These are phyloP conservation scores for Mastacembelus armatus DNA, from an alignment of 2,797 vertebrate genomes.

Conservation along the genomic window DNA sequence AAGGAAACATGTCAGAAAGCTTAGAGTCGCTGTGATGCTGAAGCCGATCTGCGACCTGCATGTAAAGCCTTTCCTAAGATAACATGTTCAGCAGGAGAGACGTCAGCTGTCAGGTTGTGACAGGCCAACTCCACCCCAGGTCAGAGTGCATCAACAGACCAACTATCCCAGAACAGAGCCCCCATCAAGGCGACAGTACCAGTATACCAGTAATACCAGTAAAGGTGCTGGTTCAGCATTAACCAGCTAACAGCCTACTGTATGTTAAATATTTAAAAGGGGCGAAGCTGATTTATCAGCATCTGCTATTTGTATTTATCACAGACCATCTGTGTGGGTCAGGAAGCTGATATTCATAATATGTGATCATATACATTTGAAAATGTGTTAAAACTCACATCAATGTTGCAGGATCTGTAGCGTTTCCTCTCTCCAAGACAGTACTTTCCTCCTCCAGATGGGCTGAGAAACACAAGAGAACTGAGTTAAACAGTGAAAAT, in stretches of 20 bases:
- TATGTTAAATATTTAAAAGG: too few relatives aligned
- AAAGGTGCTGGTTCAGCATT: too few relatives aligned
- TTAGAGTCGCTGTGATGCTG: slow-evolving; percentile 22
- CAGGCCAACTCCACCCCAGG: slow-evolving; percentile 19
- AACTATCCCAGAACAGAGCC: slow-evolving; percentile 8
- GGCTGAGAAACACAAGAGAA: slow-evolving; percentile 85
- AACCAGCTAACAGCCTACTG: too few relatives aligned
- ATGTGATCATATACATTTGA: too few relatives aligned
- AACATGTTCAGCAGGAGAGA: slow-evolving; percentile 31
- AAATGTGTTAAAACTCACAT: slow-evolving; percentile 97
- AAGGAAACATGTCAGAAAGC: slow-evolving; percentile 47
- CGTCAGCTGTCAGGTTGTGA: slow-evolving; percentile 6
- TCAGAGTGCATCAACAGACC: slow-evolving; percentile 19
- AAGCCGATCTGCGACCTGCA: slow-evolving; percentile 19
- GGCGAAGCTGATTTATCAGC: too few relatives aligned
- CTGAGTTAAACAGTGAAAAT: background rate
- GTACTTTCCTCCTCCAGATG: slow-evolving; percentile 97
- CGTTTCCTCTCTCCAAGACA: slow-evolving; percentile 98
- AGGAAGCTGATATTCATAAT: too few relatives aligned
- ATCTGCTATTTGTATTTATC: too few relatives aligned
- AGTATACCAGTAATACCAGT: too few relatives aligned
- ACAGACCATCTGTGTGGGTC: too few relatives aligned
- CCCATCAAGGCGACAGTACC: slow-evolving; percentile 13
- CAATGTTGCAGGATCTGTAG: slow-evolving; percentile 96
- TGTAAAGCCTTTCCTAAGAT: slow-evolving; percentile 33